Percentiles rank a stretch among this genome's conserved stretches.
phyloP scores from a whole-genome alignment of 2,797 vertebrate genomes.

The Myripristis jacobus region DNA sequence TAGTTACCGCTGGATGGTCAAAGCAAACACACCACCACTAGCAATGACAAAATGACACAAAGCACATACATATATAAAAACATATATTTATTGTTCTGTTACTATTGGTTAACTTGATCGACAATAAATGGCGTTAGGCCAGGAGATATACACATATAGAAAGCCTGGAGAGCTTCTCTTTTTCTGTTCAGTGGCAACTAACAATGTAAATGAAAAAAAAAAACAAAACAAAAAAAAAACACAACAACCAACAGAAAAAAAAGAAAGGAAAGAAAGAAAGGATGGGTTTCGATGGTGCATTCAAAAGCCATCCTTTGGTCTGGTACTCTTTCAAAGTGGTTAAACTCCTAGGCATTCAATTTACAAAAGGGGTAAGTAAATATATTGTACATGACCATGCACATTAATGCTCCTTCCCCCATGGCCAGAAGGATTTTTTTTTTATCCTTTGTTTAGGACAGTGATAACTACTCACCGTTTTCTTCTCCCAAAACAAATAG shows the following conservation, averaged over 20 bases:
- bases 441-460: conserved; percentile 50
- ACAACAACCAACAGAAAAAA: background rate
- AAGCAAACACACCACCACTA: background rate
- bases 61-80: conserved; percentile 81
- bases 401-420: conserved; percentile 26
- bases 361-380: conserved; percentile 63
- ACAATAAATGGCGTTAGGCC: conserved; percentile 75
- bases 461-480: conserved; percentile 55
- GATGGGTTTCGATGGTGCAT: conserved; percentile 32
- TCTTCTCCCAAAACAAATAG: conserved; percentile 37
- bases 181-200: conserved; percentile 78
- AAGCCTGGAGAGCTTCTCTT: conserved; percentile 64
- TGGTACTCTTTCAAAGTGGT: conserved; percentile 66
- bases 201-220: conserved; percentile 61
- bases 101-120: conserved; percentile 81
- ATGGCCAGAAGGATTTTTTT: conserved; percentile 27
- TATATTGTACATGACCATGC: conserved; percentile 68
- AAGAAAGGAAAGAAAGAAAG: conserved; percentile 28
- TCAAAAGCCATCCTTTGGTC: conserved; percentile 49
- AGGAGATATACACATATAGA: conserved; percentile 72
- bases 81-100: conserved; percentile 86
- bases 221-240: conserved; percentile 34
- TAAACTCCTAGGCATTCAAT: conserved; percentile 58
- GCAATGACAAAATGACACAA: conserved; percentile 53
- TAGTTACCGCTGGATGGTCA: background rate